Evolutionary conservation across 2,888 invertebrate genomes (phyloP).

Genomic region (Melangyna quadrimaculata): DNA sequence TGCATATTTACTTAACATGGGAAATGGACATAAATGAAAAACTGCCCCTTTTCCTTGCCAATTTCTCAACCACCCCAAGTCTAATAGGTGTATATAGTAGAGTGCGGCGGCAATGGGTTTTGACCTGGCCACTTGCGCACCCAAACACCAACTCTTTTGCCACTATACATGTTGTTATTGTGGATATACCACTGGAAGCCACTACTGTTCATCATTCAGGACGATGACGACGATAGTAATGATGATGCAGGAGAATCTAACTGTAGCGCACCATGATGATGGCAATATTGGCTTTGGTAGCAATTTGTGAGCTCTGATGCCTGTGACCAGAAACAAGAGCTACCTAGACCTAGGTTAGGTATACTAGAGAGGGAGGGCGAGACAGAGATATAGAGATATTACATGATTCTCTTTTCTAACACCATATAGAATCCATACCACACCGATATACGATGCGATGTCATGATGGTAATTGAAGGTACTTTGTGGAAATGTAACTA

Average conservation of each 20-base stretch:
- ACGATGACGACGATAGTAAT: slow-evolving; percentile 37
- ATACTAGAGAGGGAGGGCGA: not conserved
- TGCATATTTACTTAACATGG: slow-evolving; percentile 74
- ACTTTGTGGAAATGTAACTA: slow-evolving; percentile 57
- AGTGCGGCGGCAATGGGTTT: slow-evolving; percentile 10
- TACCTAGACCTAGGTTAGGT: not conserved
- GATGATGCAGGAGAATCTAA: slow-evolving; percentile 51
- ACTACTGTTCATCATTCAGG: slow-evolving; percentile 50
- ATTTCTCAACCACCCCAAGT: not conserved
- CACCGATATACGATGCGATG: too few relatives aligned
- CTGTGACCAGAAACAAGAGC: slow-evolving; percentile 31
- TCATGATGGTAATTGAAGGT: slow-evolving; percentile 48
- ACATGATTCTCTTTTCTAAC: slow-evolving; percentile 15
- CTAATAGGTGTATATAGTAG: not conserved
- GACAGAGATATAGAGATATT: not conserved
- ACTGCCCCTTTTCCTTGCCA: slow-evolving; percentile 48
- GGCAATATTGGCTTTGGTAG: slow-evolving; percentile 58
- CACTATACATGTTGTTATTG: slow-evolving; percentile 35
- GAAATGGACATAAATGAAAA: slow-evolving; percentile 74
- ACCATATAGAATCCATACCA: slow-evolving; percentile 8
- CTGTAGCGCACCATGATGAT: slow-evolving; percentile 30
- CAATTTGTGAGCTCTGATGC: slow-evolving; percentile 27
- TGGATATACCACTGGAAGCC: slow-evolving; percentile 39
- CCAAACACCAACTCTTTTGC: slow-evolving; percentile 17
- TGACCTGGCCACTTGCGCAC: slow-evolving; percentile 59